Conservation (phyloP, 35 echinoderm and acorn worm genomes). For the Hemicentrotus pulcherrimus region DNA sequence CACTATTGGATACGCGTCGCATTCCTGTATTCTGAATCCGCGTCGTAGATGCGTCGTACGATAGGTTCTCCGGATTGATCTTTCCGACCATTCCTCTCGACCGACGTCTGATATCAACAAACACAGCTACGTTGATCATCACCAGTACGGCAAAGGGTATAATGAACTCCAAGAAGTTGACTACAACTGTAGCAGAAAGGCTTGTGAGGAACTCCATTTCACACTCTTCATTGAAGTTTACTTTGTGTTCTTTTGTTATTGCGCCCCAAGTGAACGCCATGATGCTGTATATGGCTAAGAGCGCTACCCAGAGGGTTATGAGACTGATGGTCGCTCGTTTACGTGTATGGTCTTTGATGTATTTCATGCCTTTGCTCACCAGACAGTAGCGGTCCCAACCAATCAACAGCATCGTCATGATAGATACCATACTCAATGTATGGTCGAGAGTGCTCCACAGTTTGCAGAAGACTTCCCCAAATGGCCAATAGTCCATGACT, state of each 20-base stretch:
- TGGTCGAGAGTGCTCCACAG: constrained; percentile 49
- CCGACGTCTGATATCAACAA: neutral
- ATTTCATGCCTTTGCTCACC: neutral
- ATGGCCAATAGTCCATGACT: constrained; percentile 51
- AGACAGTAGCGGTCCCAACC: neutral
- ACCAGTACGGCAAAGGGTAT: neutral
- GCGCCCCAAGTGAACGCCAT: neutral
- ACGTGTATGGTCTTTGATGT: neutral
- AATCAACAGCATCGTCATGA: neutral
- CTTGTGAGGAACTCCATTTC: neutral
- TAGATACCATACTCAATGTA: constrained; percentile 1
- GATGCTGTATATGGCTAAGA: neutral
- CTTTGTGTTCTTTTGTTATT: neutral
- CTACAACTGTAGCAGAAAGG: neutral
- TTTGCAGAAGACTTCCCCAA: constrained; percentile 62
- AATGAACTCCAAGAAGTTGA: neutral
- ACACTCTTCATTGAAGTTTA: neutral
- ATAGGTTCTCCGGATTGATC: neutral
- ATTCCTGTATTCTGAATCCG: neutral
- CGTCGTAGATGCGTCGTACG: neutral
- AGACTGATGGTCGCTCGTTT: neutral
- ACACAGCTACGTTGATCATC: neutral
- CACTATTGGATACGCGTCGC: neutral
- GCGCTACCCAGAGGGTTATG: neutral
- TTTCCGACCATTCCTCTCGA: neutral